Conservation (phyloP, 2,113 vertebrate species). For the Oreocharis arfaki region DNA sequence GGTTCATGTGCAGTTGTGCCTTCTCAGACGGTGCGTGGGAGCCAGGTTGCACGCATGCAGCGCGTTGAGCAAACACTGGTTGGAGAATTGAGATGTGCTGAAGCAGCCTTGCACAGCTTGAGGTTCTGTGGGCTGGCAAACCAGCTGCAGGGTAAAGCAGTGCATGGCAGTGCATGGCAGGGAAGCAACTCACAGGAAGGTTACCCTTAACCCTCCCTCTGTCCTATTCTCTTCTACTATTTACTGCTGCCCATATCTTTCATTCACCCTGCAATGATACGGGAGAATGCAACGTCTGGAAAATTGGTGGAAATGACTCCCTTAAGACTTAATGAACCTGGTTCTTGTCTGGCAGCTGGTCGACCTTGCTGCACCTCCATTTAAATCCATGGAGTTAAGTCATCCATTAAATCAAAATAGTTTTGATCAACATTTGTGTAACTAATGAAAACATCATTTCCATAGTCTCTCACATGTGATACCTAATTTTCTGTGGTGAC, state of each 20-base stretch:
- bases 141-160: neutral
- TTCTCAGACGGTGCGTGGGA: fast-evolving
- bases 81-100: neutral
- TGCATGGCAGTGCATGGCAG: fast-evolving
- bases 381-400: neutral
- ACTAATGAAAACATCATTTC: neutral
- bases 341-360: neutral
- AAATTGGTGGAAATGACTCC: neutral
- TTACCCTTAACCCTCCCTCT: neutral
- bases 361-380: neutral
- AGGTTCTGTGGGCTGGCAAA: neutral
- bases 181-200: neutral
- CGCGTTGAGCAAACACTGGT: fast-evolving
- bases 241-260: neutral
- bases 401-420: neutral
- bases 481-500: neutral
- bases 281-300: neutral
- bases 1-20: neutral
- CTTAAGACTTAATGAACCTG: neutral
- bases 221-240: neutral
- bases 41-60: fast-evolving
- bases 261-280: neutral
- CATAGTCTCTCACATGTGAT: neutral
- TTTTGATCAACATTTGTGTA: neutral
- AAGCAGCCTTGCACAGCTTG: neutral